Base-by-base conservation (phyloP, 2,888 invertebrate genomes). In the Candidula unifasciata region DNA sequence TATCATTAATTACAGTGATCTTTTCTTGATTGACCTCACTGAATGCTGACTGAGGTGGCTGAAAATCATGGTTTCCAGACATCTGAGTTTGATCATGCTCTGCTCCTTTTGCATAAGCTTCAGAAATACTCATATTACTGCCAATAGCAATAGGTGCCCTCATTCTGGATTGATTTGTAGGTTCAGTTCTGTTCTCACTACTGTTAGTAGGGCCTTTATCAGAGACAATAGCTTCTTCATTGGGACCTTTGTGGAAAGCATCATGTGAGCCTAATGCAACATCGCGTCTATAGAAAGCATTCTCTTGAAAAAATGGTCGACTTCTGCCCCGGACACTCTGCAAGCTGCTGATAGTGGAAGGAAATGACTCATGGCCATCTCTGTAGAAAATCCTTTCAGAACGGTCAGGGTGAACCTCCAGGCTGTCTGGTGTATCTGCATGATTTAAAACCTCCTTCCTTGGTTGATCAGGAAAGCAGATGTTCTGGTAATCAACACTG, bases 91-190 rank as follows among this genome's bases (percentile, higher is more conserved):
- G 24, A 35, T 54, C 33, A 66, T 64, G 37, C 30, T 83, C 79
- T 77, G 69, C 57, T 24, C 79, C 35, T 57, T 84, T 81, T 3
- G 71, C 83, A 82, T 86, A 87, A 21, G 69, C 88, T 64, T 88
- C 89, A n/a, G 87, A 89, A 60, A 89, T 88, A 79, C 87, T 89
- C n/a, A 89, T 88, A 84, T 89, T 89, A 84, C 89, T 89, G 35
- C 89, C 89, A 60, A 89, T 84, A 35, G 86, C 88, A 60, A 89
- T 85, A 30, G 88, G 88, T 35, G 88, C 88, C n/a, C 88, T 74
- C 77, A 84, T 84, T 52, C 88, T 79, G 33, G 85, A 83, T n/a
- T 66, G 77, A 16, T 52, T 44, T 3, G 64, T 13, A 33, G 85
- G n/a, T n/a, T 44, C 81, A n/a, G 30, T 18, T 30, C 35, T 71